Evolutionary conservation across 2,888 invertebrate genomes (phyloP).

Genomic region (Chloroclysta siterata): DNA sequence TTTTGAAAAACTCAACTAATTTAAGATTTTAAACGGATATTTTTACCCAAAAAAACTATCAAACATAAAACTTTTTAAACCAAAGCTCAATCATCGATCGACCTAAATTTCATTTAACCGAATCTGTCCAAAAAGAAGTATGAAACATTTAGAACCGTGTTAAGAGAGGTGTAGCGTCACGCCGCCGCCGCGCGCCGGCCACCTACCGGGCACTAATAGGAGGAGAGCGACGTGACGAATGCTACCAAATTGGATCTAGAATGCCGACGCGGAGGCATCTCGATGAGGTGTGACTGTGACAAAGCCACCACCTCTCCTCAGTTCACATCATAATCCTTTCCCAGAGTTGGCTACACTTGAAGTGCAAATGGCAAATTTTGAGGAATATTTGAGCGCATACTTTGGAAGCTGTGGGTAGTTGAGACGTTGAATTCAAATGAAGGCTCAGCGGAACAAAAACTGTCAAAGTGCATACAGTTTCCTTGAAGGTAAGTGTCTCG

Average conservation of each 20-base stretch:
- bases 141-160: slow-evolving; percentile 22
- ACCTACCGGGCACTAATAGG: slow-evolving; percentile 19
- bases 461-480: no score
- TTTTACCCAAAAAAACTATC: no score
- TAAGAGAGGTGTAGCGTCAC: slow-evolving; percentile 20
- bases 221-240: slow-evolving; percentile 32
- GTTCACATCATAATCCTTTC: neutral
- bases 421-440: no score
- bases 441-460: no score
- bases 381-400: no score
- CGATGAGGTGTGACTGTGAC: slow-evolving; percentile 22
- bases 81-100: neutral
- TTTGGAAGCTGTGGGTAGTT: no score
- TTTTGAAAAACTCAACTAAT: no score
- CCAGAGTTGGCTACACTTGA: neutral
- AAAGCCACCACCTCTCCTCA: slow-evolving; percentile 11
- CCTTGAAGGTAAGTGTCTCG: no score
- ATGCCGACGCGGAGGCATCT: slow-evolving; percentile 15
- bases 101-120: slow-evolving; percentile 2
- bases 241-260: slow-evolving; percentile 21
- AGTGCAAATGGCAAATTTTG: neutral
- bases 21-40: no score
- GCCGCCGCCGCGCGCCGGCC: slow-evolving; percentile 9
- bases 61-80: neutral
- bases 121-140: slow-evolving; percentile 8